Percentiles rank a stretch among this genome's conserved stretches.
phyloP scores from a whole-genome alignment of 2,888 invertebrate genomes.

The Oxycera nigricornis region DNA sequence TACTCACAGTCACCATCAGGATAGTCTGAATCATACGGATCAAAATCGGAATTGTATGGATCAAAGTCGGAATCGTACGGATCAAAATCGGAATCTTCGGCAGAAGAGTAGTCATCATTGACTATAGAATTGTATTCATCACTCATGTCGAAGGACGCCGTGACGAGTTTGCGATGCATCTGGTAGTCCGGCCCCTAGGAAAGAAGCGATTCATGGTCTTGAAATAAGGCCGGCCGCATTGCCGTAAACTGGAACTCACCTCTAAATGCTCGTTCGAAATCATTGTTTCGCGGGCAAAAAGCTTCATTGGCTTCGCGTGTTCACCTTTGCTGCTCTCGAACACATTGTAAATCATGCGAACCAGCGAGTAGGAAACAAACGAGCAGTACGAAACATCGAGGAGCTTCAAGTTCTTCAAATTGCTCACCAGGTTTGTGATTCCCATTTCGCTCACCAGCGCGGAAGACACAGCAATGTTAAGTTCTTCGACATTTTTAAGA shows the following conservation, averaged over 20 bases:
- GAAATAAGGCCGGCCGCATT: too few relatives aligned
- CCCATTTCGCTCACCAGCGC: not conserved
- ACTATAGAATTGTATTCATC: too few relatives aligned
- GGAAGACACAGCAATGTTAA: not conserved
- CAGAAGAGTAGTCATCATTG: too few relatives aligned
- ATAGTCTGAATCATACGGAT: too few relatives aligned
- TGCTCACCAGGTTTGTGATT: not conserved
- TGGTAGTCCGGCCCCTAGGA: too few relatives aligned
- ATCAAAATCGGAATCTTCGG: too few relatives aligned
- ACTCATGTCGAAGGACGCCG: too few relatives aligned
- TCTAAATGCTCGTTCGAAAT: not conserved
- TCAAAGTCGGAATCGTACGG: too few relatives aligned
- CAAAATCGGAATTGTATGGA: too few relatives aligned
- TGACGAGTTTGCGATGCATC: too few relatives aligned
- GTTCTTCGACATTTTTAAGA: not conserved
- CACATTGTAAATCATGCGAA: not conserved
- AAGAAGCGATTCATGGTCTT: too few relatives aligned
- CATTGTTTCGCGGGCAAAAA: not conserved
- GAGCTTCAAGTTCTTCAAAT: not conserved
- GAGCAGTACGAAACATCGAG: not conserved
- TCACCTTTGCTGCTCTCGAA: not conserved
- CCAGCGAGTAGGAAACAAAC: not conserved
- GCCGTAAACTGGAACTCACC: not conserved
- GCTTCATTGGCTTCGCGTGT: not conserved
- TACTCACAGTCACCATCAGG: too few relatives aligned